phyloP scores from a whole-genome alignment of 2,797 vertebrate genomes.

The Falco naumanni region DNA sequence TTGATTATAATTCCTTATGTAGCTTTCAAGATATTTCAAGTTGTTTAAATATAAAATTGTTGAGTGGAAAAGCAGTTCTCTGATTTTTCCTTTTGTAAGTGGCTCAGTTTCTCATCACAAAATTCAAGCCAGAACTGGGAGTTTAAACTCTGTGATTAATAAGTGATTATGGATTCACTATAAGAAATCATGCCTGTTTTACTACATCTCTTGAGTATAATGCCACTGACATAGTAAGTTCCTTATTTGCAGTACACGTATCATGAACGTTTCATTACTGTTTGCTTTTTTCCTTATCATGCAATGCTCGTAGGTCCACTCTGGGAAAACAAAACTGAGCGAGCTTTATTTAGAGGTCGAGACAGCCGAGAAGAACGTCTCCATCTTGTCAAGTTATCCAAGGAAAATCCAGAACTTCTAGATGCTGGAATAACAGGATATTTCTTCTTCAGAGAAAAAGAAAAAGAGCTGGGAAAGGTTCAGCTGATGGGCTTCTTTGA shows the following conservation, averaged over 20 bases:
- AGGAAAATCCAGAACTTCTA: slow-evolving; percentile 85
- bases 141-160: neutral
- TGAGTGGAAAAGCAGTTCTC: neutral
- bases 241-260: neutral
- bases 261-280: neutral
- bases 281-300: slow-evolving; percentile 26
- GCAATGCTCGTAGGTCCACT: slow-evolving; percentile 79
- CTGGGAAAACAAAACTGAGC: slow-evolving; percentile 89
- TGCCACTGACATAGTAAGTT: neutral
- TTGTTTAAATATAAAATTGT: neutral
- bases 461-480: slow-evolving; percentile 87
- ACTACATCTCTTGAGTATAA: neutral
- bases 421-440: slow-evolving; percentile 94
- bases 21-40: neutral
- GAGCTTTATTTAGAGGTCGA: slow-evolving; percentile 90
- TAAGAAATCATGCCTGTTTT: neutral
- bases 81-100: neutral
- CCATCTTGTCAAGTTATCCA: slow-evolving; percentile 85
- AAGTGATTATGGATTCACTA: neutral
- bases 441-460: slow-evolving; percentile 94
- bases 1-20: neutral
- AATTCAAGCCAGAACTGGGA: neutral
- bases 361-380: slow-evolving; percentile 93
- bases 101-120: neutral
- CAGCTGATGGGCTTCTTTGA: slow-evolving; percentile 92